Conservation (phyloP, 2,888 invertebrate species). For the Desoria tigrina region DNA sequence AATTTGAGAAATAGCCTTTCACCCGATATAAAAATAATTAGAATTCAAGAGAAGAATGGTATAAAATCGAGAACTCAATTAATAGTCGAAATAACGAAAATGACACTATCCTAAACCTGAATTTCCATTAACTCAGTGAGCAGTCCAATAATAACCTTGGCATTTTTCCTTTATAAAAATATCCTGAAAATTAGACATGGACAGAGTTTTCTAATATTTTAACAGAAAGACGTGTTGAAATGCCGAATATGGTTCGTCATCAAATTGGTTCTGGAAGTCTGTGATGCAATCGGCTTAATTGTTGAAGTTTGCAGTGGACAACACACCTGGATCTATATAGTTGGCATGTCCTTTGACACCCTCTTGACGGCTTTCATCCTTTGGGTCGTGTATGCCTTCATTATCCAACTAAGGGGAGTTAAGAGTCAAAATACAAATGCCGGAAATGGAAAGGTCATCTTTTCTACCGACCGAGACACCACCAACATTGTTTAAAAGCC, state of each 20-base stretch:
- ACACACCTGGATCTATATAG: background rate
- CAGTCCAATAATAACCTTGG: no score
- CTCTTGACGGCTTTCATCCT: background rate
- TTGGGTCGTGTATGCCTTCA: constrained; percentile 11
- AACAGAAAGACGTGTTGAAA: constrained; percentile 4
- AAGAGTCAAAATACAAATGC: no score
- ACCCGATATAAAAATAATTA: background rate
- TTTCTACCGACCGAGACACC: no score
- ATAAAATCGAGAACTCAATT: no score
- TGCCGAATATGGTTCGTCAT: constrained; percentile 4
- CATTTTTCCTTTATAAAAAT: no score
- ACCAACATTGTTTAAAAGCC: no score
- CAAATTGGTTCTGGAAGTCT: constrained; percentile 4
- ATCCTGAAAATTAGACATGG: background rate
- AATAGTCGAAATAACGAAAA: no score
- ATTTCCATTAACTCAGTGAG: no score
- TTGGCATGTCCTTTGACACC: background rate
- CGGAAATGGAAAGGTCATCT: no score
- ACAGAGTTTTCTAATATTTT: background rate
- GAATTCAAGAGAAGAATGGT: background rate
- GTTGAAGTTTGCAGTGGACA: constrained; percentile 1
- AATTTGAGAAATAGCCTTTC: no score
- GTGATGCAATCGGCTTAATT: constrained; percentile 9
- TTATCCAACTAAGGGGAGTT: no score
- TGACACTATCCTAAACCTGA: no score